Evolutionary conservation across 2,113 vertebrate genomes (phyloP), one percentile per base, ranked within the genome.

Genomic region (Poeciliopsis retropinna): DNA sequence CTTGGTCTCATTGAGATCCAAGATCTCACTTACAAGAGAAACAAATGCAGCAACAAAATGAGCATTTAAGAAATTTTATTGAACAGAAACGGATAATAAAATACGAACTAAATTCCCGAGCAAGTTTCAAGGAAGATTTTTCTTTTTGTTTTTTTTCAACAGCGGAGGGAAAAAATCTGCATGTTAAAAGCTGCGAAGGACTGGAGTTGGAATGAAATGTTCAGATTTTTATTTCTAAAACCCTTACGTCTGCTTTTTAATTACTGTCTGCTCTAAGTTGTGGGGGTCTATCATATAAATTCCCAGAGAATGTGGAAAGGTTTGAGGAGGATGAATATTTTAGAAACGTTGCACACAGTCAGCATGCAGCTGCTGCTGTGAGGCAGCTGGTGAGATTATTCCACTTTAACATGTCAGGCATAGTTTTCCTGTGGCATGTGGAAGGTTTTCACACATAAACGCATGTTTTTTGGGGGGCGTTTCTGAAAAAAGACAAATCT

Each of bases 391-490:
- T 41, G 15, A 60, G 51, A 41, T 72, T 0, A 27, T n/a, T 51
- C 29, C 11, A 14, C 25, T 57, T 72, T 13, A 13, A 60, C 29
- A 47, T 27, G n/a, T n/a, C 44, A 32, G 29, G 19, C 7, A 7
- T 61, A 14, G 60, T 60, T 67, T 63, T 37, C 30, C 30, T 19
- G 4, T 29, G 64, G 65, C 74, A 44, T 77, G 77, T 64, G 10
- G 61, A 62, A 27, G 32, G 17, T 44, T 65, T 29, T 67, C 31
- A 41, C 44, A 41, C 47, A 63, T 8, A 27, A 27, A 54, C 73
- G 28, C 51, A 57, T 57, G 51, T 11, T 10, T 57, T 60, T 69
- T 37, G 10, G 9, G 34, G 32, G 34, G 34, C 2, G 2, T 2
- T 37, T 12, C 8, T 37, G 10, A 37, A 37, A 28, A 47, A 44